Conservation (phyloP, 2,888 invertebrate genomes). For the Strigamia transsilvanica region DNA sequence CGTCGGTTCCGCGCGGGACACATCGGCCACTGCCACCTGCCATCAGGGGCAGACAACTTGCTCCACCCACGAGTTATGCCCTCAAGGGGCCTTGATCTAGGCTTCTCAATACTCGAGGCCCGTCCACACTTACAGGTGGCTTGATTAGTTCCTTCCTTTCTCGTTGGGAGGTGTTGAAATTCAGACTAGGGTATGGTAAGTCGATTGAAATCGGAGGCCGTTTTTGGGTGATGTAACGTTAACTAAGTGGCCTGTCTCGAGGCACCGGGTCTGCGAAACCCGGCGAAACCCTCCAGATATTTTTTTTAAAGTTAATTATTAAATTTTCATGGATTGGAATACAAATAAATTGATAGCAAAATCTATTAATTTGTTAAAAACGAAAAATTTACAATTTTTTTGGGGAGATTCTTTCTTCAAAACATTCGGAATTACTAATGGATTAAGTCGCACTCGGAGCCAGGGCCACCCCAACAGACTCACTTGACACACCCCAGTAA, state of each 20-base stretch:
- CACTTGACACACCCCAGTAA: slow-evolving; percentile 32
- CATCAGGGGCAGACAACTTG: slow-evolving; percentile 41
- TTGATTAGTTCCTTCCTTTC: slow-evolving; percentile 27
- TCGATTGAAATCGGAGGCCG: neutral
- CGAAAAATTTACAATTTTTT: too few species aligned
- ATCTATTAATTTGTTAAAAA: too few species aligned
- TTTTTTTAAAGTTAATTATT: neutral
- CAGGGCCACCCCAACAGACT: slow-evolving; percentile 37
- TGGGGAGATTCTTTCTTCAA: neutral
- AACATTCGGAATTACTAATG: neutral
- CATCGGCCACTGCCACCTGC: slow-evolving; percentile 35
- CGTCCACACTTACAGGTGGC: slow-evolving; percentile 26
- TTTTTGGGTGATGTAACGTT: too few species aligned
- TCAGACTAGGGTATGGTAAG: neutral
- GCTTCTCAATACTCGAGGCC: slow-evolving; percentile 4
- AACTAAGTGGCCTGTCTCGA: neutral
- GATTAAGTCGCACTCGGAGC: slow-evolving; percentile 25
- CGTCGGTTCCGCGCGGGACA: slow-evolving; percentile 18
- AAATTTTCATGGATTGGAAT: too few species aligned
- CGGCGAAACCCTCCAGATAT: neutral
- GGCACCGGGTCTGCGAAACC: neutral
- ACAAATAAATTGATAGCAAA: too few species aligned
- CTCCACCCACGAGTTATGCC: slow-evolving; percentile 37
- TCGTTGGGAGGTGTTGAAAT: slow-evolving; percentile 42
- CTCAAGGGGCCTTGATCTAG: slow-evolving; percentile 33